These are phyloP conservation scores for Natator depressus DNA, from an alignment of 2,113 vertebrate genomes.

Conservation along the genomic window DNA sequence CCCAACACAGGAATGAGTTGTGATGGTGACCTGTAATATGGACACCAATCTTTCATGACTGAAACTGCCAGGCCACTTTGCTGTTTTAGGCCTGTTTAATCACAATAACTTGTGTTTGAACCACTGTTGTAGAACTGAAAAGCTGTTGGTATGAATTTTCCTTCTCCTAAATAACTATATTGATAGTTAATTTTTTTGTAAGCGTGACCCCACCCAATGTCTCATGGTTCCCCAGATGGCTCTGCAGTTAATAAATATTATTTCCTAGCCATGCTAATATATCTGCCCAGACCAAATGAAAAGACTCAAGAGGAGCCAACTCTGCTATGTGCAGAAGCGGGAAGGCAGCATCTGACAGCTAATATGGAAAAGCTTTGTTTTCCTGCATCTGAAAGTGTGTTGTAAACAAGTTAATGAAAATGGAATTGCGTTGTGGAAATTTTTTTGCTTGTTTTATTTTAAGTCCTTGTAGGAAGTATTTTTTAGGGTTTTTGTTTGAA, in stretches of 20 bases:
- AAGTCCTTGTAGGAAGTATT: neutral
- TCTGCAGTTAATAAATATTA: neutral
- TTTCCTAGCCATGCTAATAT: neutral
- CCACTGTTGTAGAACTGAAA: neutral
- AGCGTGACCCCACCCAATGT: neutral
- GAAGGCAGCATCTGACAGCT: neutral
- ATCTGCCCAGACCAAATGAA: neutral
- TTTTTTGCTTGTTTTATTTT: neutral
- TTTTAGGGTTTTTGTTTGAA: neutral
- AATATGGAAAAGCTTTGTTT: neutral
- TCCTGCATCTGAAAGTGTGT: neutral
- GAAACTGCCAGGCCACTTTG: neutral
- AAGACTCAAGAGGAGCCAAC: neutral
- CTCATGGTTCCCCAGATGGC: accelerated
- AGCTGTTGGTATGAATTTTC: neutral
- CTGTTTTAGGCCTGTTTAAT: neutral
- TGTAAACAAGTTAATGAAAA: neutral
- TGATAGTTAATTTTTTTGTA: neutral
- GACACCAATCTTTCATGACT: neutral
- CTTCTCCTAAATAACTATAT: neutral
- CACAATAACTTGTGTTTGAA: neutral
- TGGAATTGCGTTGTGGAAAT: neutral
- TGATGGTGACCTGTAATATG: neutral
- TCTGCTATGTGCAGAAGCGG: neutral
- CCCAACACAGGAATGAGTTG: accelerated